Evolutionary conservation across 1,140 invertebrate genomes (phyloP).

Genomic region (Portunus trituberculatus): DNA sequence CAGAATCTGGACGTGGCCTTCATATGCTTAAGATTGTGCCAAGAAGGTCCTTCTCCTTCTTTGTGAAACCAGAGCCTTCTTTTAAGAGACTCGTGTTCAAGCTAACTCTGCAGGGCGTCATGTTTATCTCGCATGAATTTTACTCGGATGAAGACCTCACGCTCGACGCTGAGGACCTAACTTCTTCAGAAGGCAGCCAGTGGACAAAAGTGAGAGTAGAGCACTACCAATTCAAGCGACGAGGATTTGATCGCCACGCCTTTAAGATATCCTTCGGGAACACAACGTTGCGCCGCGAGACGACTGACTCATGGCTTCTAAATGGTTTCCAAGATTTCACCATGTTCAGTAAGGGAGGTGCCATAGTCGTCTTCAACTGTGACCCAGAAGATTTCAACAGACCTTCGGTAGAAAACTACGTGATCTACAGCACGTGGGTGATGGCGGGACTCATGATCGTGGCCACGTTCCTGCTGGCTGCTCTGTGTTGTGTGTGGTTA

Average conservation of each 20-base stretch:
- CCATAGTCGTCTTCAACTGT: constrained; percentile 52
- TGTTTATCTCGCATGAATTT: not conserved
- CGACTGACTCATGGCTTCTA: not conserved
- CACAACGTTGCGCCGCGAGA: not conserved
- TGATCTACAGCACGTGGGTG: constrained; percentile 28
- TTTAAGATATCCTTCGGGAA: not conserved
- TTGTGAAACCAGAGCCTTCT: not conserved
- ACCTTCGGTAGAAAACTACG: not conserved
- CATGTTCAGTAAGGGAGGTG: constrained; percentile 31
- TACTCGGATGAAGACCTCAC: not conserved
- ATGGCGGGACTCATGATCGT: constrained; percentile 15
- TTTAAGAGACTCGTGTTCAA: constrained; percentile 45
- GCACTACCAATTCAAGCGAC: not conserved
- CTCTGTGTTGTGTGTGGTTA: not conserved
- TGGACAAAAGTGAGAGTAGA: constrained; percentile 21
- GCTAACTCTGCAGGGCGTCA: not conserved
- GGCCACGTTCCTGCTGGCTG: not conserved
- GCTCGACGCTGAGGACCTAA: not conserved
- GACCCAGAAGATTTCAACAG: not conserved
- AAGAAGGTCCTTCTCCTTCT: not conserved
- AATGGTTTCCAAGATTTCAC: not conserved
- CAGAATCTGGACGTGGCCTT: not conserved
- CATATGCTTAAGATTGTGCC: not conserved
- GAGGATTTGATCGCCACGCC: constrained; percentile 29
- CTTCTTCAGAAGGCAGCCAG: not conserved